Evolutionary conservation across 1,140 invertebrate genomes (phyloP).

Genomic region (Copidosoma floridanum): DNA sequence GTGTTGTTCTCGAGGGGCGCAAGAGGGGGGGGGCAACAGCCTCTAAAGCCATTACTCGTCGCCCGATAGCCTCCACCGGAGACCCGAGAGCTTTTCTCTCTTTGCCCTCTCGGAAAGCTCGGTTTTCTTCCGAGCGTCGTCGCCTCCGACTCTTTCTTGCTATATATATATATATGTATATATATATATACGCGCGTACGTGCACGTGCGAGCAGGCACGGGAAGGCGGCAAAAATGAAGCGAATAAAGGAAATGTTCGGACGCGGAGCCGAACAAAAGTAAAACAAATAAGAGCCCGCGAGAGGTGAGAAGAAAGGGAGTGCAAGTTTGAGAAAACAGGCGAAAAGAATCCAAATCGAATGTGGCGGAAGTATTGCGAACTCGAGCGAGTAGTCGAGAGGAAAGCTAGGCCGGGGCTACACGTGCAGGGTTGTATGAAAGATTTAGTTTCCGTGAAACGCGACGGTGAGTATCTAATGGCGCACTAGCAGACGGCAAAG

Average conservation of each 20-base stretch:
- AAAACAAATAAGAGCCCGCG: not conserved
- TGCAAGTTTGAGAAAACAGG: constrained; percentile 10
- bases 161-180: too few species aligned
- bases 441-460: constrained; percentile 7
- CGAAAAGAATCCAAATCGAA: constrained; percentile 27
- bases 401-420: too few species aligned
- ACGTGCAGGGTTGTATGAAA: not conserved
- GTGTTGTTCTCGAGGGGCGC: constrained; percentile 36
- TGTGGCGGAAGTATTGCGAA: constrained; percentile 14
- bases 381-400: not conserved
- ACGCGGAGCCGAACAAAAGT: not conserved
- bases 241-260: constrained; percentile 3
- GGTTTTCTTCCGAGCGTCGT: not conserved
- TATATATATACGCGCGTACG: too few species aligned
- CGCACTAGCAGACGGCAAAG: not conserved
- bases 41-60: constrained; percentile 35
- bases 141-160: not conserved
- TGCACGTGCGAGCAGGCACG: not conserved
- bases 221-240: constrained; percentile 1
- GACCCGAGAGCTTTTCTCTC: too few species aligned
- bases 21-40: too few species aligned
- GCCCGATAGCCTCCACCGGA: constrained; percentile 39
- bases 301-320: not conserved
- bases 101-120: too few species aligned
- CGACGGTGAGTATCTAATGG: not conserved